These are phyloP conservation scores for Sycophaga agraensis DNA, from an alignment of 1,140 invertebrate genomes.

Conservation along the genomic window DNA sequence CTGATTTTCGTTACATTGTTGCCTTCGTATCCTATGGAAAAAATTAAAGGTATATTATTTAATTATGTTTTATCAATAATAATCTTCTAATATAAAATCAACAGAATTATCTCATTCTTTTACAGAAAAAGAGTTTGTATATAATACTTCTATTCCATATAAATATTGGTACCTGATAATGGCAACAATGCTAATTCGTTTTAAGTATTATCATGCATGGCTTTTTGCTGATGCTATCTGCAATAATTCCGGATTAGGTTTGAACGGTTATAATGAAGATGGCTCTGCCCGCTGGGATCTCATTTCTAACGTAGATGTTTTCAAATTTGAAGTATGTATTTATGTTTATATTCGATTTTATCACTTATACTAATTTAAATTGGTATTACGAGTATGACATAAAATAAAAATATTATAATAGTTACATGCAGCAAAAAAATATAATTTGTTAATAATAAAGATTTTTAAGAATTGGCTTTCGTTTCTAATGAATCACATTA, in stretches of 20 bases:
- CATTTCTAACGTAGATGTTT: constrained; percentile 86
- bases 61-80: background rate
- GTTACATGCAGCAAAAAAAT: too few species aligned
- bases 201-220: constrained; percentile 98
- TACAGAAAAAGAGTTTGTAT: constrained; percentile 69
- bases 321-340: constrained; percentile 88
- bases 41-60: constrained; percentile 60
- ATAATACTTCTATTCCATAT: constrained; percentile 63
- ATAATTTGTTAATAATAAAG: too few species aligned
- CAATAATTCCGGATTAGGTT: constrained; percentile 91
- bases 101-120: constrained; percentile 20
- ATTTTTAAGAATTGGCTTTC: too few species aligned
- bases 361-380: too few species aligned
- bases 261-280: constrained; percentile 76
- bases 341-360: too few species aligned
- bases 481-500: too few species aligned
- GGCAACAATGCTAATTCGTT: constrained; percentile 75
- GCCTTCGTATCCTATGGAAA: constrained; percentile 65
- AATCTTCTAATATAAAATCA: background rate
- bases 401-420: too few species aligned
- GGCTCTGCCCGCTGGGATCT: constrained; percentile 82
- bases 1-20: constrained; percentile 66
- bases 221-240: constrained; percentile 90
- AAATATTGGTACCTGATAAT: constrained; percentile 78
- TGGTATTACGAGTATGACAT: too few species aligned